Percentiles rank a stretch among this genome's conserved stretches.
Evolutionary conservation across 2,113 vertebrate species (phyloP).

Genomic region (Lepidothrix coronata): DNA sequence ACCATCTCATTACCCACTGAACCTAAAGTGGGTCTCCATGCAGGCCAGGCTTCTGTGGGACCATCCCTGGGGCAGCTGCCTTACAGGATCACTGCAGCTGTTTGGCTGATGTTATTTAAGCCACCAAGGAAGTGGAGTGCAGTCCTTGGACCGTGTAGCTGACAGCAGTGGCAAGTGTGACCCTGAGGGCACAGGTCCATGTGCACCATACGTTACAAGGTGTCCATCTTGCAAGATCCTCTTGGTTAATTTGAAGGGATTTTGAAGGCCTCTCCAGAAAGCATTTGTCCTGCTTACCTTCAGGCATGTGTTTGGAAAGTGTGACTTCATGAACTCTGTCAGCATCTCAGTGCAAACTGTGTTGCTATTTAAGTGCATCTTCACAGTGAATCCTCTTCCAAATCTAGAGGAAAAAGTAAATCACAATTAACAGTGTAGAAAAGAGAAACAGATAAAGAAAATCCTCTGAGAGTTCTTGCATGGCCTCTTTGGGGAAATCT

Average conservation of each 20-base stretch:
- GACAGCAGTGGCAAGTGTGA: neutral
- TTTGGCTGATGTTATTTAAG: neutral
- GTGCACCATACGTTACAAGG: neutral
- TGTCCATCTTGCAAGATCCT: neutral
- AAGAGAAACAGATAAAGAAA: neutral
- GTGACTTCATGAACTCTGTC: conserved; percentile 88
- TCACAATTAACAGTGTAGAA: neutral
- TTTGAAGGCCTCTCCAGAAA: neutral
- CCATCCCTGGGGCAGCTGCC: neutral
- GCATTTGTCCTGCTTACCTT: conserved; percentile 80
- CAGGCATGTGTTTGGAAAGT: conserved; percentile 89
- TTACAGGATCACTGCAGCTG: neutral
- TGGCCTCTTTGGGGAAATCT: neutral
- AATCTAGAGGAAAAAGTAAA: conserved; percentile 77
- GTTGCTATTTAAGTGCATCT: conserved; percentile 87
- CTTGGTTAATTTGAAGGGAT: neutral
- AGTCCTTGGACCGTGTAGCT: neutral
- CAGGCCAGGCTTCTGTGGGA: neutral
- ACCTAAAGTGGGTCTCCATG: neutral
- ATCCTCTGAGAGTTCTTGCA: neutral
- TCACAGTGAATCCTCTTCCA: conserved; percentile 96
- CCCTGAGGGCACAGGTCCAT: neutral
- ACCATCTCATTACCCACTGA: neutral
- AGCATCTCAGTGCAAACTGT: conserved; percentile 77
- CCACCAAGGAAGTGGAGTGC: neutral